phyloP scores from a whole-genome alignment of 2,113 vertebrate genomes.

The Clarias magur region DNA sequence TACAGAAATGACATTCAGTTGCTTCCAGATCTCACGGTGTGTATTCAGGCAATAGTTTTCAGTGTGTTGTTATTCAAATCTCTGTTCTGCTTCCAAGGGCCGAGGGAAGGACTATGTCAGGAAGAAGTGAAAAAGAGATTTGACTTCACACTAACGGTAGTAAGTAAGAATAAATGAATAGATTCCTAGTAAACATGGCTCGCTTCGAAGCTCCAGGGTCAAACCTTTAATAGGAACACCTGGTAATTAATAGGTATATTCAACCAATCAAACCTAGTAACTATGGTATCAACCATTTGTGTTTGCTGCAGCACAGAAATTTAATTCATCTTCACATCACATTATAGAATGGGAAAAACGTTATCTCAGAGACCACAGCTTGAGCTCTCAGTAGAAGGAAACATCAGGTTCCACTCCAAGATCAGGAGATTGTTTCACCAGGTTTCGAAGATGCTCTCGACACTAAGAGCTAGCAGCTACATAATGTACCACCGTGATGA shows the following conservation, averaged over 20 bases:
- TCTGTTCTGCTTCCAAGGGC: neutral
- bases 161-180: constrained; percentile 72
- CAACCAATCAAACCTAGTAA: too few species aligned
- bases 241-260: neutral
- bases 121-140: constrained; percentile 95
- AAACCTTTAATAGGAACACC: neutral
- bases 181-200: neutral
- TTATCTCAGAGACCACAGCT: neutral
- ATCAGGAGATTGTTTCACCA: too few species aligned
- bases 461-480: constrained; percentile 53
- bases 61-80: neutral
- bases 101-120: constrained; percentile 75
- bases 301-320: too few species aligned
- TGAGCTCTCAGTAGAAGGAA: neutral
- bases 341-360: neutral
- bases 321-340: neutral
- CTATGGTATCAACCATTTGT: too few species aligned
- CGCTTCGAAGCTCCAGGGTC: neutral
- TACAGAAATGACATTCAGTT: too few species aligned
- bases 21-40: neutral
- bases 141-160: constrained; percentile 93
- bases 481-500: neutral
- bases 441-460: constrained; percentile 56
- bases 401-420: too few species aligned
- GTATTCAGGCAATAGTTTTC: neutral